These are phyloP conservation scores for Whitmania pigra DNA, from an alignment of 1,140 invertebrate species.

Conservation along the genomic window DNA sequence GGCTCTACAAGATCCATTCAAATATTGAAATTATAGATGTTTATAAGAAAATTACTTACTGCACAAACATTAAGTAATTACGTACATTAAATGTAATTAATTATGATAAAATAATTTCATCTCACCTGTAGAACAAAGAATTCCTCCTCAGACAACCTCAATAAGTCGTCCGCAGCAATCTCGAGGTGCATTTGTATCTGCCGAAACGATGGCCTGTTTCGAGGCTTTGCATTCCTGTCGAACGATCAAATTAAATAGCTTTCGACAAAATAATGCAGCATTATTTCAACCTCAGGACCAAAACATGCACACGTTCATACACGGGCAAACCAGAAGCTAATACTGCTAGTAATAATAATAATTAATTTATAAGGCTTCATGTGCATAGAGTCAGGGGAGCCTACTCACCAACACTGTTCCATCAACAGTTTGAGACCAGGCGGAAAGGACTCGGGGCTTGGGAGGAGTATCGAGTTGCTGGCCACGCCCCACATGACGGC, in stretches of 20 bases:
- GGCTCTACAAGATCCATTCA: constrained; percentile 46
- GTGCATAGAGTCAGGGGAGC: too few relatives aligned
- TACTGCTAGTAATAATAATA: too few relatives aligned
- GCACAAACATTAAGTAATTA: neutral
- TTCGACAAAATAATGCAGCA: too few relatives aligned
- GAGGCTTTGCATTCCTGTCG: constrained; percentile 62
- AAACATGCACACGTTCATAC: neutral
- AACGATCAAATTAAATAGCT: neutral
- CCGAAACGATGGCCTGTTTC: constrained; percentile 84
- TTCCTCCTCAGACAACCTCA: constrained; percentile 50
- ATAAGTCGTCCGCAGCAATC: constrained; percentile 39
- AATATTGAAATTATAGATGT: neutral
- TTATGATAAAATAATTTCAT: neutral
- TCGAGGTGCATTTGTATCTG: constrained; percentile 55
- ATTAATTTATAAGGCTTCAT: too few relatives aligned
- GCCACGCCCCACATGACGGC: constrained; percentile 97
- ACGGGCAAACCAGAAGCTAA: neutral
- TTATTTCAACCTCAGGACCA: too few relatives aligned
- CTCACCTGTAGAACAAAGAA: constrained; percentile 46
- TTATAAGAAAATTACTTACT: neutral
- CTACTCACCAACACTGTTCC: constrained; percentile 70
- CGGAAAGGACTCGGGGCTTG: constrained; percentile 77
- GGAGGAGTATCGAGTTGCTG: constrained; percentile 72
- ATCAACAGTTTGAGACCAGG: constrained; percentile 63
- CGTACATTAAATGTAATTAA: neutral